Conservation (phyloP, 1,140 invertebrate species). For the Cecropterus lyciades region DNA sequence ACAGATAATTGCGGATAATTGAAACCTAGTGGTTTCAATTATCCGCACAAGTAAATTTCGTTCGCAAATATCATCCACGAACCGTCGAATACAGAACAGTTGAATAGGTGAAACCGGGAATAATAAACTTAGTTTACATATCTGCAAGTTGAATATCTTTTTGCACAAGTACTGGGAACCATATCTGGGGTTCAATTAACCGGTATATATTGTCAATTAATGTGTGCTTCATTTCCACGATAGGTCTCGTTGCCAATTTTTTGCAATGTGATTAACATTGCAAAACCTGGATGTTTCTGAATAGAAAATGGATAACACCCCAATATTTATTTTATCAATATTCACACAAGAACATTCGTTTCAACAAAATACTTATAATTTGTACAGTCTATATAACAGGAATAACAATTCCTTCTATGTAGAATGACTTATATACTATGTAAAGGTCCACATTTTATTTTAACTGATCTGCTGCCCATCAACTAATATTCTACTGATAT, state of each 20-base stretch:
- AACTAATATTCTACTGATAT: too few relatives aligned
- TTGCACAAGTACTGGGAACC: conserved; percentile 6
- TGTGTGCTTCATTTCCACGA: conserved; percentile 12
- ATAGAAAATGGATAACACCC: conserved; percentile 12
- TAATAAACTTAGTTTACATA: conserved; percentile 31
- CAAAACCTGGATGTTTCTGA: conserved; percentile 6
- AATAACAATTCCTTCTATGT: conserved; percentile 6
- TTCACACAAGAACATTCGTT: conserved; percentile 22
- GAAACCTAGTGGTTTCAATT: too few relatives aligned
- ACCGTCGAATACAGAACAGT: conserved; percentile 10
- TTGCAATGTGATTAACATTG: too few relatives aligned
- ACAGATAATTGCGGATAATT: too few relatives aligned
- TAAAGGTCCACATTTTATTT: too few relatives aligned
- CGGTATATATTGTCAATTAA: conserved; percentile 35
- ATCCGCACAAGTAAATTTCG: conserved; percentile 1
- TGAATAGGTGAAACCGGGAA: conserved; percentile 20
- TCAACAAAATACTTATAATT: too few relatives aligned
- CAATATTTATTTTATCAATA: conserved; percentile 20
- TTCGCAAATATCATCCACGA: conserved; percentile 23
- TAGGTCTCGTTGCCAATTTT: conserved; percentile 7
- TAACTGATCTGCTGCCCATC: too few relatives aligned
- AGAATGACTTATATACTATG: not conserved
- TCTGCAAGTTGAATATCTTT: conserved; percentile 28
- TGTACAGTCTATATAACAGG: too few relatives aligned
- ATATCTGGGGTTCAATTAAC: conserved; percentile 32